These are phyloP conservation scores for Genyomyrus donnyi DNA, from an alignment of 2,113 vertebrate species.

Conservation along the genomic window DNA sequence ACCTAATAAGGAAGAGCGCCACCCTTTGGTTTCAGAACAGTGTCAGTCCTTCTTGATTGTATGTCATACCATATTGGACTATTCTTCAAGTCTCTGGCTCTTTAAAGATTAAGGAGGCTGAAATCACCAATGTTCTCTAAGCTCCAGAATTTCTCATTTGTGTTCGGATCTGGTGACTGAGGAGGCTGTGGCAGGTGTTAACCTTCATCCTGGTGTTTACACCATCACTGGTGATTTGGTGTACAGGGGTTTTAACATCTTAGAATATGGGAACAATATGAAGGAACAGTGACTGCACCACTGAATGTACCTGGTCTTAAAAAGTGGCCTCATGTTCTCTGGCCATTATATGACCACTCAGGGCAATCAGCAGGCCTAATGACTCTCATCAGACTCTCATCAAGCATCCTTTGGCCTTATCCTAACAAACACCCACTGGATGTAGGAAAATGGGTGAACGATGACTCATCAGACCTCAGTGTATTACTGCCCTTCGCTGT, in stretches of 20 bases:
- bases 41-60: background rate
- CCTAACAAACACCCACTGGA: background rate
- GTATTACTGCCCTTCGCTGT: background rate
- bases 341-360: too few species aligned
- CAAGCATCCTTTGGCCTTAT: background rate
- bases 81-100: background rate
- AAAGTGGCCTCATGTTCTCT: background rate
- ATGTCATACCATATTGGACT: background rate
- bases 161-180: background rate
- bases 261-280: background rate
- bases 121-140: background rate
- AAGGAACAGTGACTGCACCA: background rate
- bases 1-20: background rate
- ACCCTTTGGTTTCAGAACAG: background rate
- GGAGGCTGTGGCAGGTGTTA: background rate
- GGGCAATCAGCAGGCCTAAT: background rate
- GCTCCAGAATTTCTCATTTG: background rate
- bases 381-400: background rate
- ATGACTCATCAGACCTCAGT: background rate
- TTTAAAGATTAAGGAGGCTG: background rate
- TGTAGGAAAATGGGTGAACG: background rate
- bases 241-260: background rate
- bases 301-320: background rate
- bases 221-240: background rate
- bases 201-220: background rate